These are phyloP conservation scores for Taphrorychus bicolor DNA, from an alignment of 2,888 invertebrate species.

Conservation along the genomic window DNA sequence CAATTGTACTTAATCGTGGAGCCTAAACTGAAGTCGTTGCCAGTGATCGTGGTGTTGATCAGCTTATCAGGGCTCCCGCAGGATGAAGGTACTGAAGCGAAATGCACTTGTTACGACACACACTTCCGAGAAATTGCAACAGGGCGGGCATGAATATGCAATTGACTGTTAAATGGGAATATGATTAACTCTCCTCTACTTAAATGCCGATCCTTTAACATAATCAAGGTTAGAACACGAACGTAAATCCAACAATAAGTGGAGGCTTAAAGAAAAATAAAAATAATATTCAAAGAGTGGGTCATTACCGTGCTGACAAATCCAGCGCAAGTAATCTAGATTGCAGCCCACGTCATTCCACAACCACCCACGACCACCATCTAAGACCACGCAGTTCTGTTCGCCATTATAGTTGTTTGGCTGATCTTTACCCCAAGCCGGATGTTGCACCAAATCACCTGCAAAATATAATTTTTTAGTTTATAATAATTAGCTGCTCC, in stretches of 20 bases:
- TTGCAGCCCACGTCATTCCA: constrained; percentile 97
- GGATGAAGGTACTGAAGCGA: constrained; percentile 73
- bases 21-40: constrained; percentile 74
- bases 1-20: constrained; percentile 77
- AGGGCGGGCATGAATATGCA: neutral
- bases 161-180: neutral
- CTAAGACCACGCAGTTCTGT: constrained; percentile 93
- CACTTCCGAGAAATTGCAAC: neutral
- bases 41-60: constrained; percentile 81
- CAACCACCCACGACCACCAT: constrained; percentile 87
- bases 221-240: no score
- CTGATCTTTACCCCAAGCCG: constrained; percentile 92
- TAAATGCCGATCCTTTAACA: no score
- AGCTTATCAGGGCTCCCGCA: constrained; percentile 90
- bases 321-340: constrained; percentile 91
- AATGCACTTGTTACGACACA: neutral
- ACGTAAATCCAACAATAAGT: neutral
- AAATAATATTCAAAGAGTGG: neutral
- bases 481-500: no score
- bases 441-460: constrained; percentile 81
- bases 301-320: constrained; percentile 80
- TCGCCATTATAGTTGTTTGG: constrained; percentile 96
- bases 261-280: constrained; percentile 3
- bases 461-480: constrained; percentile 14
- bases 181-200: no score